phyloP scores from a whole-genome alignment of 2,888 invertebrate species.

The Apamea anceps region DNA sequence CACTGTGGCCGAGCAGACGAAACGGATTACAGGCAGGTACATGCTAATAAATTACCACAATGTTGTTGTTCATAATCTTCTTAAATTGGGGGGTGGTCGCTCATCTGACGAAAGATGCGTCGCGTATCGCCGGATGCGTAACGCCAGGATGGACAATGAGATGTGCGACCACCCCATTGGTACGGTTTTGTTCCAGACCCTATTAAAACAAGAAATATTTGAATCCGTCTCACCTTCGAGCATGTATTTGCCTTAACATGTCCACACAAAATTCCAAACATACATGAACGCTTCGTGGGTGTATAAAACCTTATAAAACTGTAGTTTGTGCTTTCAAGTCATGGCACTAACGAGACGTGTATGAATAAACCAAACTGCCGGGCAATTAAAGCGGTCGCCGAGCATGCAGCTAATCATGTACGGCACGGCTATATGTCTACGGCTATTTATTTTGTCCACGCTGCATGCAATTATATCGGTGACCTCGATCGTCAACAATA shows the following conservation, averaged over 20 bases:
- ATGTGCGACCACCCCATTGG: too few relatives aligned
- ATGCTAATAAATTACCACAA: too few relatives aligned
- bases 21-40: too few relatives aligned
- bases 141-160: too few relatives aligned
- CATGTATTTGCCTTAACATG: conserved; percentile 34
- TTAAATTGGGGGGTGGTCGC: too few relatives aligned
- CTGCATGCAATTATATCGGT: conserved; percentile 60
- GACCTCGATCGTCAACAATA: conserved; percentile 64
- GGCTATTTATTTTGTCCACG: conserved; percentile 64
- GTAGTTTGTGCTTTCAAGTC: conserved; percentile 36
- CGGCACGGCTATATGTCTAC: conserved; percentile 51
- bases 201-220: background rate
- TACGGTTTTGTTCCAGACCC: background rate
- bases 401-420: conserved; percentile 57
- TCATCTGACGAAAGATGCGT: too few relatives aligned
- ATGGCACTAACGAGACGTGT: conserved; percentile 53
- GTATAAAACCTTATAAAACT: conserved; percentile 18
- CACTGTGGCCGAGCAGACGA: too few relatives aligned
- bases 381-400: conserved; percentile 49
- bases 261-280: conserved; percentile 17
- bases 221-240: conserved; percentile 41
- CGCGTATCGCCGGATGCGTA: too few relatives aligned
- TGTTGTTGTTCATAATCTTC: too few relatives aligned
- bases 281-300: conserved; percentile 10
- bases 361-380: conserved; percentile 53